These are phyloP conservation scores for Probaryconus sp. DNA, from an alignment of 1,140 invertebrate species.

Conservation along the genomic window DNA sequence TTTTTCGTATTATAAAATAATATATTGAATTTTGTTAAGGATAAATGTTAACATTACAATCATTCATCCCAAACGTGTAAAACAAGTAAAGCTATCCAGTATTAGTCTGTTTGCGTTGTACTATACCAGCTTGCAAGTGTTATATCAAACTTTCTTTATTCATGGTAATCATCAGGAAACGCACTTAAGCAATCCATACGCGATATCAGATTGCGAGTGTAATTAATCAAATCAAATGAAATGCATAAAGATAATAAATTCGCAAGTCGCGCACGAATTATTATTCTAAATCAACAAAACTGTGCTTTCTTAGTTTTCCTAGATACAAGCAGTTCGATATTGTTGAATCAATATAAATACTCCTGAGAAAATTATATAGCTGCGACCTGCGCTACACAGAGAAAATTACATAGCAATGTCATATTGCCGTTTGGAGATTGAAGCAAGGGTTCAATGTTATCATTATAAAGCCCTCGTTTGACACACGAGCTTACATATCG, in stretches of 20 bases:
- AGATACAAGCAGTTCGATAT: conserved; percentile 48
- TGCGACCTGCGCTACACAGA: conserved; percentile 21
- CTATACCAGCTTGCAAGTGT: no score
- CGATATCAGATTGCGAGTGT: conserved; percentile 5
- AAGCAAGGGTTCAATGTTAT: conserved; percentile 6
- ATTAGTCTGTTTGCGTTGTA: no score
- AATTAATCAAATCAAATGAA: conserved; percentile 40
- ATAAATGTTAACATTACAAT: no score
- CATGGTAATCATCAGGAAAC: conserved; percentile 27
- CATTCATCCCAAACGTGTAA: no score
- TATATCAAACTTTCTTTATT: conserved; percentile 30
- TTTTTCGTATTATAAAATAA: no score
- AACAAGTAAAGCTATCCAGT: no score
- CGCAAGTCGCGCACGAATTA: conserved; percentile 19
- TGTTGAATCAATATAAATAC: conserved; percentile 57
- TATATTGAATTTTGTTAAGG: no score
- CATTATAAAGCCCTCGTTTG: background rate
- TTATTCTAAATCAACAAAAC: conserved; percentile 21
- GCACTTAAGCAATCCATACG: conserved; percentile 10
- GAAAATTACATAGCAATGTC: conserved; percentile 40
- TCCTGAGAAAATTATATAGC: conserved; percentile 42
- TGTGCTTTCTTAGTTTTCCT: conserved; percentile 46
- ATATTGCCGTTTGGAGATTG: background rate
- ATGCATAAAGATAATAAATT: conserved; percentile 20
- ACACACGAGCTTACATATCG: no score